Base-by-base conservation (phyloP, 2,888 invertebrate species). In the Gortyna flavago region DNA sequence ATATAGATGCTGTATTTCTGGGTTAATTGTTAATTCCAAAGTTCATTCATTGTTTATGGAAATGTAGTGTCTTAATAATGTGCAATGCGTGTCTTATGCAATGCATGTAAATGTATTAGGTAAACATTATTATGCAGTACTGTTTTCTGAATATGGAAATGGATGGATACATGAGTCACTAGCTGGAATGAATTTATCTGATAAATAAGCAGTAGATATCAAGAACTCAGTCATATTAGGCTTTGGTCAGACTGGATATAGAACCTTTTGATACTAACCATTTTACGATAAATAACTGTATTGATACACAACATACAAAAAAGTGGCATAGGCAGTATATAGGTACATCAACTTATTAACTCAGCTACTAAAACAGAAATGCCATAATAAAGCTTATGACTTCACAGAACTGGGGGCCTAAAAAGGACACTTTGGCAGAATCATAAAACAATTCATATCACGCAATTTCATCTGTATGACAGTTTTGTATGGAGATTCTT, bases 321-420 rank as follows among this genome's bases (percentile, higher is more conserved):
- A 16, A 72, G 71, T 80, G n/a, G 16, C 35, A 70, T 25, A 54
- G 13, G 4, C 13, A 18, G 35, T 25, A 61, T n/a, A 21, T 44
- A 48, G 0, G 9, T 54, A 29, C 8, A 62, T 51, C 0, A 51
- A 51, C 3, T n/a, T 32, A 29, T 25, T 48, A 18, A 8, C 16
- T 48, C 29, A 3, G 1, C 29, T 64, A 13, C 9, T 59, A 80
- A 65, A 61, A n/a, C 13, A 79, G 13, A 48, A 48, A 25, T 64
- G 25, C 29, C 29, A n/a, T 57, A n/a, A 54, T 54, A 25, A 9
- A 54, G 25, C 54, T 25, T 9, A 54, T 32, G 51, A 65, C 9
- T 48, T 35, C 25, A 84, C 13, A 35, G 16, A 80, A 66, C 41
- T 73, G n/a, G n/a, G n/a, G n/a, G n/a, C n/a, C n/a, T n/a, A n/a